These are phyloP conservation scores for Ceyx melanurus DNA, from an alignment of 2,113 vertebrate genomes.

Conservation along the genomic window DNA sequence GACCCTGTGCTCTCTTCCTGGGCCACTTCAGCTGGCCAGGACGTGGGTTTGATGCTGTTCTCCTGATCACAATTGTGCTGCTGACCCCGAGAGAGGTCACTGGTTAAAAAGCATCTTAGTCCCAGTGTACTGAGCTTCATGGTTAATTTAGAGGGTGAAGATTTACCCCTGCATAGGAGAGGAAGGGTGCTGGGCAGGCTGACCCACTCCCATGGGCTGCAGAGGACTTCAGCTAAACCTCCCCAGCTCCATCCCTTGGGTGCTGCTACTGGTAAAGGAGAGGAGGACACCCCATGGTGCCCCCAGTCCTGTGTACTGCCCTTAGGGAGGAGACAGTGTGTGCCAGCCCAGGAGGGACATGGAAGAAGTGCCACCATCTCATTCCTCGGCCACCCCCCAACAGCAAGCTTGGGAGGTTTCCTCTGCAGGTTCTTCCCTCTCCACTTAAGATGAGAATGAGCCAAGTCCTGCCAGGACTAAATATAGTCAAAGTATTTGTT, in stretches of 20 bases:
- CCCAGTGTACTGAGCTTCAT: not conserved
- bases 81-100: not conserved
- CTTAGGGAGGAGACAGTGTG: not conserved
- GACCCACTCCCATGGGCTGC: rapidly evolving
- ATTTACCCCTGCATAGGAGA: not conserved
- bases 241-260: not conserved
- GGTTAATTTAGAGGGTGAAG: not conserved
- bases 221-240: not conserved
- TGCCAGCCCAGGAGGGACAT: rapidly evolving
- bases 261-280: not conserved
- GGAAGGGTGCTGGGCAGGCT: not conserved
- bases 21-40: not conserved
- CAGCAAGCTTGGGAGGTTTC: not conserved
- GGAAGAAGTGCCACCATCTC: not conserved
- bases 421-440: slow-evolving; percentile 10
- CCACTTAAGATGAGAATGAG: not conserved
- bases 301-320: rapidly evolving
- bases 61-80: not conserved
- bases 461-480: slow-evolving; percentile 49
- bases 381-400: rapidly evolving
- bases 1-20: rapidly evolving
- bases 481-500: slow-evolving; percentile 69
- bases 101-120: not conserved
- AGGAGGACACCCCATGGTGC: rapidly evolving
- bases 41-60: not conserved